Conservation (phyloP, 2,888 invertebrate species). For the Lacanobia wlatinum region DNA sequence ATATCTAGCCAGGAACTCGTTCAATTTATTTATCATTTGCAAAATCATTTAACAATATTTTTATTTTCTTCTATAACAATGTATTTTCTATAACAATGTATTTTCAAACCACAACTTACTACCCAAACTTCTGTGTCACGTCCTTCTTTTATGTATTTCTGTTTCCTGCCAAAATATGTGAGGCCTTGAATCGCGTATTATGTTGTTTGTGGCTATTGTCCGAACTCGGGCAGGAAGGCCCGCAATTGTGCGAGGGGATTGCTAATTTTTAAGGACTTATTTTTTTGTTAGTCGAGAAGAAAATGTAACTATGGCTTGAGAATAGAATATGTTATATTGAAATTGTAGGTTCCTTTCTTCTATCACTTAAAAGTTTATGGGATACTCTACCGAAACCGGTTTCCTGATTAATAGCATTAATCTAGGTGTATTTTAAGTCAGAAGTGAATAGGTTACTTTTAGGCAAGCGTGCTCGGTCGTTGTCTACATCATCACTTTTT, state of each 20-base stretch:
- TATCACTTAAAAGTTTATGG: too few relatives aligned
- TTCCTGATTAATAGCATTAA: too few relatives aligned
- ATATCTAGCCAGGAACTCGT: too few relatives aligned
- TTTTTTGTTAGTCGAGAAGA: neutral
- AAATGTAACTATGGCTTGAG: too few relatives aligned
- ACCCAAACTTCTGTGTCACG: slow-evolving; percentile 45
- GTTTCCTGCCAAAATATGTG: slow-evolving; percentile 44
- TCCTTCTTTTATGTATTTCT: slow-evolving; percentile 61
- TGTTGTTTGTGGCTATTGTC: slow-evolving; percentile 45
- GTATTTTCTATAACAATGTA: neutral
- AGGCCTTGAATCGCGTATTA: slow-evolving; percentile 51
- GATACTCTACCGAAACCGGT: too few relatives aligned
- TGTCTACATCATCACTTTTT: too few relatives aligned
- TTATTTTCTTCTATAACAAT: neutral
- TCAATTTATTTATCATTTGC: too few relatives aligned
- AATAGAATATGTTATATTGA: neutral
- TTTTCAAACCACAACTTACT: neutral
- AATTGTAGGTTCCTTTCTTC: too few relatives aligned
- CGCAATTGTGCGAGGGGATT: slow-evolving; percentile 24
- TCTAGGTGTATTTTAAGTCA: too few relatives aligned
- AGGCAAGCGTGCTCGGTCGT: too few relatives aligned
- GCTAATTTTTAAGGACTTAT: slow-evolving; percentile 21
- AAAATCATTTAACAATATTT: neutral
- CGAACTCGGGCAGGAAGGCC: slow-evolving; percentile 18
- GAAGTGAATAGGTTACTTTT: too few relatives aligned